Conservation (phyloP, 1,140 invertebrate species). For the Aplysia californica region DNA sequence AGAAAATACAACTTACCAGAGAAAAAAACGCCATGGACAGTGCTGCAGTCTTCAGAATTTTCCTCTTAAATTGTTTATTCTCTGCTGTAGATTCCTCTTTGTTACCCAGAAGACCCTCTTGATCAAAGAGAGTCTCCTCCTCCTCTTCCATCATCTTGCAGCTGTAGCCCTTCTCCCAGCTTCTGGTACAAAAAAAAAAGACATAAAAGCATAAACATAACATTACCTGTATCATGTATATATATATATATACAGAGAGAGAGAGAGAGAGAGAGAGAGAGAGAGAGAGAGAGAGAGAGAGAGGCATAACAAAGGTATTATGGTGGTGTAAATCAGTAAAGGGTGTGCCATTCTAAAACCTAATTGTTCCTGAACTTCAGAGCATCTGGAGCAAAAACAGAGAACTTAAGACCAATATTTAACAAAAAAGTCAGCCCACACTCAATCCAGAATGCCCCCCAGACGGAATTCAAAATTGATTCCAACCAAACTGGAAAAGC, state of each 20-base stretch:
- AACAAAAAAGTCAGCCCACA: too few species aligned
- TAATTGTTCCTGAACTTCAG: too few species aligned
- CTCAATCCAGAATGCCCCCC: too few species aligned
- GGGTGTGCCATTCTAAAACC: not conserved
- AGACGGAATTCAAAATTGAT: too few species aligned
- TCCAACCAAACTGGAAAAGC: too few species aligned
- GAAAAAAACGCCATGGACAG: conserved; percentile 58
- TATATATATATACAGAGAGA: not conserved
- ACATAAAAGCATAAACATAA: too few species aligned
- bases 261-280: not conserved
- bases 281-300: not conserved
- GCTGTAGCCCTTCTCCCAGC: not conserved
- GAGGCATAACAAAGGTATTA: not conserved
- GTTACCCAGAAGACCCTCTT: conserved; percentile 40
- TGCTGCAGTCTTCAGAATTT: conserved; percentile 53
- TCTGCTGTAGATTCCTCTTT: conserved; percentile 19
- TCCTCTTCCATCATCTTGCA: conserved; percentile 46
- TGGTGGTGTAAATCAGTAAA: not conserved
- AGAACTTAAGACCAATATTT: too few species aligned
- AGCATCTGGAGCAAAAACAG: too few species aligned
- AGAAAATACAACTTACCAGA: conserved; percentile 47
- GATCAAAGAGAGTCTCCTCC: conserved; percentile 51
- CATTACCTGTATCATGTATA: not conserved
- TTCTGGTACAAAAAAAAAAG: too few species aligned
- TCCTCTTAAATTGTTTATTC: conserved; percentile 39